Evolutionary conservation across 2,888 invertebrate genomes (phyloP), one percentile per base, ranked within the genome.

Genomic region (Parelbella ahira): DNA sequence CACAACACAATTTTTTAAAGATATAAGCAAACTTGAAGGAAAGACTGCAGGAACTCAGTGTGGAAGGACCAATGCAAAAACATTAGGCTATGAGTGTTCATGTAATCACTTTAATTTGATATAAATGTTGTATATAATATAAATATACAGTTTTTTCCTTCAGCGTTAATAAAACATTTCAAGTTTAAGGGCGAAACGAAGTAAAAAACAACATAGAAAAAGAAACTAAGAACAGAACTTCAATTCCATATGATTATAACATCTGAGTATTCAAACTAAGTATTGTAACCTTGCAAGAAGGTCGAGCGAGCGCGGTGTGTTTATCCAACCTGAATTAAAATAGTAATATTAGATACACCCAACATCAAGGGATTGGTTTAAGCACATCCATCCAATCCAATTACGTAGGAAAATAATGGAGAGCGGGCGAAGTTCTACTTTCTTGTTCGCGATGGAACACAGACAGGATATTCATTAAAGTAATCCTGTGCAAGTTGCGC

Each of bases 381-480:
- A 63, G 53, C 54, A 58, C 68, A 68, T 75, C 66, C 68, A 64
- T 69, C 66, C 73, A 78, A 81, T 83, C 79, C 78, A 78, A 82
- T 82, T 82, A 80, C 69, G 47, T 72, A 79, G 67, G 70, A 77
- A 80, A 79, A 78, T 68, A 71, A 65, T 53, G 51, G 52, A 62
- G 53, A 44, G 59, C 59, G 63, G 67, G 46, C 69, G 71, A 74
- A 74, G 73, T 77, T 72, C 65, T 58, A 74, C 73, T 78, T 80
- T 79, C 75, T 75, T 82, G 79, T 81, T 76, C 73, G 78, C 57
- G 56, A 53, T 50, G 15, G 75, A 80, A 81, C 79, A 80, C 82
- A 81, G 79, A 64, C 60, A 33, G 37, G 58, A 68, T 72, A 68
- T 78, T 81, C 77, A 77, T 82, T 80, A 74, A 75, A 77, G 77